A percentile compares a stretch with the other conserved stretches of the same genome.
phyloP scores from a whole-genome alignment of 1,140 invertebrate species.

The Lucilia cuprina region DNA sequence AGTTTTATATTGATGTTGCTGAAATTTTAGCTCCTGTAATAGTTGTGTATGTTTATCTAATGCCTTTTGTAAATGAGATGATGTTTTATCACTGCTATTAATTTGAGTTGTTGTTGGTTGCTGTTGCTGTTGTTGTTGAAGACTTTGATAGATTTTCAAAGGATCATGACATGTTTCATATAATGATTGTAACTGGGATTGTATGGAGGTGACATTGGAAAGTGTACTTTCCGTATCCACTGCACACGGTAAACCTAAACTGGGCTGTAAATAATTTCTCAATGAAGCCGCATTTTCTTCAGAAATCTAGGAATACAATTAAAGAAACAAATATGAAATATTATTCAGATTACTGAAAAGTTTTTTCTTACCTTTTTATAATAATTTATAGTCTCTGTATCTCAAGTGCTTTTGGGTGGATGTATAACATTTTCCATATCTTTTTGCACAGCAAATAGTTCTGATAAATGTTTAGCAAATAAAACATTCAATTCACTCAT shows the following conservation, averaged over 20 bases:
- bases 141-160: conserved; percentile 37
- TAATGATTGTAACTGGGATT: conserved; percentile 59
- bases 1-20: conserved; percentile 21
- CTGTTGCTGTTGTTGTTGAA: not conserved
- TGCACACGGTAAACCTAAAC: conserved; percentile 26
- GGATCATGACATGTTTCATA: conserved; percentile 50
- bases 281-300: conserved; percentile 45
- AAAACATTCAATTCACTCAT: conserved; percentile 55
- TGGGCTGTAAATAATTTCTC: conserved; percentile 28
- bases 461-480: conserved; percentile 56
- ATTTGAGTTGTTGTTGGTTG: conserved; percentile 1
- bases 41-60: conserved; percentile 56
- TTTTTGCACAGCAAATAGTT: conserved; percentile 64
- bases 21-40: conserved; percentile 46
- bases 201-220: conserved; percentile 60
- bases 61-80: conserved; percentile 42
- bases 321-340: not conserved
- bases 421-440: conserved; percentile 66
- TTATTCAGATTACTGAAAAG: not conserved
- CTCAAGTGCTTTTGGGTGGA: conserved; percentile 62
- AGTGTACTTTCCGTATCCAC: conserved; percentile 59
- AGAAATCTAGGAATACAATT: conserved; percentile 50
- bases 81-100: conserved; percentile 36
- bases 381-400: conserved; percentile 50
- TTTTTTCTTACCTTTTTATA: conserved; percentile 49